phyloP scores from a whole-genome alignment of 2,113 vertebrate genomes.

The Osmerus eperlanus region DNA sequence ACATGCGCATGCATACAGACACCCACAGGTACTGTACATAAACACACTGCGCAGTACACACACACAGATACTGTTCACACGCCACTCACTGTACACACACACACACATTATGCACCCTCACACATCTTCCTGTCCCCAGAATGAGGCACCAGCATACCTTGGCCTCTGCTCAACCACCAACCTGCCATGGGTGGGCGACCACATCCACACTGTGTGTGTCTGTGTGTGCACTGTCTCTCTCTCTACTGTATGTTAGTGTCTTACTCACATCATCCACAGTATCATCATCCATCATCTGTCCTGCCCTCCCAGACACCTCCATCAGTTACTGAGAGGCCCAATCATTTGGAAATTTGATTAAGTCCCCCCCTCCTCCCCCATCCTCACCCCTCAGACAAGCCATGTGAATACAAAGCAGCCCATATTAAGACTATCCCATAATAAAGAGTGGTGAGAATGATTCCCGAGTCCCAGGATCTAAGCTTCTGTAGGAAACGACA shows the following conservation, averaged over 20 bases:
- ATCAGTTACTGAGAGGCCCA: constrained; percentile 68
- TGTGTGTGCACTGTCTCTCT: constrained; percentile 12
- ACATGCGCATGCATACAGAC: constrained; percentile 15
- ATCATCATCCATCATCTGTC: constrained; percentile 70
- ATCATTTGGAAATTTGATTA: constrained; percentile 74
- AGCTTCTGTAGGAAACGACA: constrained; percentile 12
- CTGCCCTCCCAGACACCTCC: constrained; percentile 51
- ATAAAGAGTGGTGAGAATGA: background rate
- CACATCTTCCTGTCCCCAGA: background rate
- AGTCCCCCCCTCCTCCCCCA: constrained; percentile 38
- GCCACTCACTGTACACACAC: constrained; percentile 24
- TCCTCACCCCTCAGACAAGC: background rate
- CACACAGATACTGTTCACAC: background rate
- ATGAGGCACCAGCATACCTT: background rate
- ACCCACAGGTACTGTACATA: background rate
- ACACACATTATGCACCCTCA: constrained; percentile 13
- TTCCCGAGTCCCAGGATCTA: background rate
- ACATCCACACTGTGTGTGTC: constrained; percentile 6
- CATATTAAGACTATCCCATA: constrained; percentile 12
- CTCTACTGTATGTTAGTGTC: too few species aligned
- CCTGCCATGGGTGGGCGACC: background rate
- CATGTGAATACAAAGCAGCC: constrained; percentile 54
- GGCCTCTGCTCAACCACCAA: background rate
- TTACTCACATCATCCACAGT: constrained; percentile 52
- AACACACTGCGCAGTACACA: too few species aligned